Evolutionary conservation across 2,113 vertebrate genomes (phyloP).

Genomic region (Ailurus styani): DNA sequence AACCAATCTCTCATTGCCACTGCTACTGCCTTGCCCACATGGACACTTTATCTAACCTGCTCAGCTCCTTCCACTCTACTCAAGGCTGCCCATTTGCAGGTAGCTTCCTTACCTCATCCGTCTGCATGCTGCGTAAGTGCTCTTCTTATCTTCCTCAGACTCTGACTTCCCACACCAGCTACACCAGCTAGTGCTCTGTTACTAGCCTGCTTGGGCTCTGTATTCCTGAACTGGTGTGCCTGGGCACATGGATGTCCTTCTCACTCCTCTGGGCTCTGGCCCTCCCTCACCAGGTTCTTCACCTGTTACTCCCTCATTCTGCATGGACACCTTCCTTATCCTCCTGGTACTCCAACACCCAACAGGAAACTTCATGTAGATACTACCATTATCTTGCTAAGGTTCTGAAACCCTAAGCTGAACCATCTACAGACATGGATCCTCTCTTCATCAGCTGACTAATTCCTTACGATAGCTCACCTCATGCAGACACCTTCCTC

Average conservation of each 20-base stretch:
- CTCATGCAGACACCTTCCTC: accelerated
- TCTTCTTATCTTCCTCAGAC: neutral
- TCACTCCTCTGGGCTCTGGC: neutral
- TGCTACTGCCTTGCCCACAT: accelerated
- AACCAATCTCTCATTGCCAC: no score
- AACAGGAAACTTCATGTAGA: no score
- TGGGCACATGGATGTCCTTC: accelerated
- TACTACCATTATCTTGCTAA: neutral
- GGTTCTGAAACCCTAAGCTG: neutral
- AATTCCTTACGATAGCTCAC: neutral
- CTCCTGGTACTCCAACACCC: accelerated
- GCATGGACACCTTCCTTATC: neutral
- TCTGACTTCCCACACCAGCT: neutral
- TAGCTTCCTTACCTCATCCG: accelerated
- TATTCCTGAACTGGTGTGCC: neutral
- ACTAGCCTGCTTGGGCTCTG: neutral
- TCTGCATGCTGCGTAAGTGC: no score
- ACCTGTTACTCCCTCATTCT: no score
- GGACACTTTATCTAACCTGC: neutral
- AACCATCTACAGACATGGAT: neutral
- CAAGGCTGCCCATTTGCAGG: neutral
- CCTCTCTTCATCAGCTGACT: no score
- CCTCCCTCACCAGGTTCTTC: neutral
- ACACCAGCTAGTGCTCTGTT: accelerated
- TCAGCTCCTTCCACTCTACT: neutral